Percentiles rank a stretch among this genome's conserved stretches.
Evolutionary conservation across 2,797 vertebrate genomes (phyloP).

Genomic region (Somateria mollissima): DNA sequence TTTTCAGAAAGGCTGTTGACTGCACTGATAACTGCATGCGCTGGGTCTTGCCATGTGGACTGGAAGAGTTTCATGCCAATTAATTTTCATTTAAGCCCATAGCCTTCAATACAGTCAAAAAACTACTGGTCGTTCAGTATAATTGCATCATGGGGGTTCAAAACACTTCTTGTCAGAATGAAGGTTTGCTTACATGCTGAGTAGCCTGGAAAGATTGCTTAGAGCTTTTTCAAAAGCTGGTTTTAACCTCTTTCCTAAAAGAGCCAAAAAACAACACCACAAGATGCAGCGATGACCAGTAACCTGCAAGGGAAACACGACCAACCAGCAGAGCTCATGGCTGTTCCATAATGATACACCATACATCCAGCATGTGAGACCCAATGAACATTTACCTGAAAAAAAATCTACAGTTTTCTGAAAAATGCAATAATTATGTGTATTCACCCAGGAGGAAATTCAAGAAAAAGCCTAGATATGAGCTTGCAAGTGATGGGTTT

Average conservation of each 20-base stretch:
- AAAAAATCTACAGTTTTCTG: neutral
- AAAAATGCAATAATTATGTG: neutral
- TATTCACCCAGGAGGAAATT: neutral
- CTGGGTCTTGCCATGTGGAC: neutral
- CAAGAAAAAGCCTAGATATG: neutral
- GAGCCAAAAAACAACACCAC: neutral
- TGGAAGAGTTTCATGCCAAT: neutral
- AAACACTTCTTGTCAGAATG: neutral
- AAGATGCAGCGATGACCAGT: neutral
- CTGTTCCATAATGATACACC: neutral
- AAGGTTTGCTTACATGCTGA: neutral
- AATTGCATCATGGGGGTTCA: neutral
- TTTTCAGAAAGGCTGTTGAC: neutral
- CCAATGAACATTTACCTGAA: neutral
- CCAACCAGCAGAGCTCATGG: neutral
- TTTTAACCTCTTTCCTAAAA: neutral
- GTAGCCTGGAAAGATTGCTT: slow-evolving; percentile 31
- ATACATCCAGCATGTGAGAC: neutral
- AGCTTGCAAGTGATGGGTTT: neutral
- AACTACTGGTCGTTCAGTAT: neutral
- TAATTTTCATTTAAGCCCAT: slow-evolving; percentile 7
- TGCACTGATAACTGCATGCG: neutral
- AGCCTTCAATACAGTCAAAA: neutral
- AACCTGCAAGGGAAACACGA: neutral
- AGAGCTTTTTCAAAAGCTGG: slow-evolving; percentile 21